Percentiles rank a stretch among this genome's conserved stretches.
These are phyloP conservation scores for Hucho hucho DNA, from an alignment of 2,113 vertebrate species.

Conservation along the genomic window DNA sequence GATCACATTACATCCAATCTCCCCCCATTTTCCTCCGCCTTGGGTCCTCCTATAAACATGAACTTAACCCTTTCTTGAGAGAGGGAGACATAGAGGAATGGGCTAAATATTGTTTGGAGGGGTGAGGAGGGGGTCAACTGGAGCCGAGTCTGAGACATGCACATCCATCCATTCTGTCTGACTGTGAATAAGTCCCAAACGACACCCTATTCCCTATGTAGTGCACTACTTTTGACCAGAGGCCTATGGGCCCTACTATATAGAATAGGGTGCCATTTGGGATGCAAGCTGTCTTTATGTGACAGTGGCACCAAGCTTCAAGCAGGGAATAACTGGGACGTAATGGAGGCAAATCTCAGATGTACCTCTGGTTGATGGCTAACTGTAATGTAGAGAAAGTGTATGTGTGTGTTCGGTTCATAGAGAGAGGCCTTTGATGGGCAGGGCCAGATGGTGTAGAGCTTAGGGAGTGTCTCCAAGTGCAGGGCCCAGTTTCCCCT, in stretches of 20 bases:
- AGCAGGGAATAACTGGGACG: conserved; percentile 21
- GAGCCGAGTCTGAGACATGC: conserved; percentile 40
- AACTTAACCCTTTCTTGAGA: conserved; percentile 79
- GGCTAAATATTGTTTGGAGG: neutral
- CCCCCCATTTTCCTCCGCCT: conserved; percentile 55
- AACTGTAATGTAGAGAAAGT: conserved; percentile 2
- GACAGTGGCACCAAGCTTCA: conserved; percentile 29
- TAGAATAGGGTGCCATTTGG: neutral
- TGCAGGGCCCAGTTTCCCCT: conserved; percentile 39
- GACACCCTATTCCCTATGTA: too few relatives aligned
- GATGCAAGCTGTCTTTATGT: conserved; percentile 46
- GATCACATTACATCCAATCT: conserved; percentile 88
- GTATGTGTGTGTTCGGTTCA: conserved; percentile 21
- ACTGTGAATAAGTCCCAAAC: too few relatives aligned
- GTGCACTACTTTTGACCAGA: too few relatives aligned
- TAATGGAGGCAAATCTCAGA: conserved; percentile 59
- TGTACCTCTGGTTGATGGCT: neutral
- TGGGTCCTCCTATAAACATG: conserved; percentile 85
- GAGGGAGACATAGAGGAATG: conserved; percentile 37
- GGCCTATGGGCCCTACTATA: too few relatives aligned
- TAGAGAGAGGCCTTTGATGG: conserved; percentile 48
- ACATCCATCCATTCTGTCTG: conserved; percentile 31
- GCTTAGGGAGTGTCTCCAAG: conserved; percentile 51
- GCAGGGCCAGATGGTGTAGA: conserved; percentile 67
- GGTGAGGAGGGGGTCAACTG: neutral